Base-by-base conservation (phyloP, 2,888 invertebrate genomes). In the Lutraria lutraria region DNA sequence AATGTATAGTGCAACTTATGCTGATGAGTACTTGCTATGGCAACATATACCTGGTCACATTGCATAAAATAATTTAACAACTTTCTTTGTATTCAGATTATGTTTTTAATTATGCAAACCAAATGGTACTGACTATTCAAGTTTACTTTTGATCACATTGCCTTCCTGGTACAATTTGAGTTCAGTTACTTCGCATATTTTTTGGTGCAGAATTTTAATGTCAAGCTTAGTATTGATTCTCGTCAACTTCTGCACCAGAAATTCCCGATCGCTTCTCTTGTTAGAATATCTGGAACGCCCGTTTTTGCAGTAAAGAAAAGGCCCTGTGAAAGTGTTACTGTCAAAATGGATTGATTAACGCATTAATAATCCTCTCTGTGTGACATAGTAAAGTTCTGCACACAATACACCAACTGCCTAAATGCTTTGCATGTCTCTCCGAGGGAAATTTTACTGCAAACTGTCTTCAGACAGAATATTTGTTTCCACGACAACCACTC, bases 321-420 rank as follows among this genome's bases (percentile, higher is more conserved):
- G 76, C 76, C 76, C 76, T 56, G 76, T 76, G 76, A 76, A 76
- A 76, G 76, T 76, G 76, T 76, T 76, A 76, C 34, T 76, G 76
- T 76, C 76, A 76, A 31, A 76, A 76, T 34, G 34, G 76, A 76
- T 76, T 31, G 76, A 76, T 76, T 76, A 76, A 76, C 31, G 19
- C 76, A 34, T 76, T 34, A 76, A 31, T 76, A 31, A 76, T 76
- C 34, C 15, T 31, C 34, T 43, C 43, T 43, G 43, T 43, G 43
- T 68, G 63, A n/a, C 63, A 68, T 25, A 25, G 63, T 68, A 68
- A 68, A 68, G 63, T 68, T 68, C 25, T 25, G 63, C 63, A 68
- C 63, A 25, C 25, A n/a, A 68, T 68, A 25, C 63, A 68, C 43
- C 43, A 25, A 25, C n/a, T 25, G 8, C n/a, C 63, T 68, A 21